These are phyloP conservation scores for Astropecten irregularis DNA, from an alignment of 53 echinoderm and acorn worm genomes.

Conservation along the genomic window DNA sequence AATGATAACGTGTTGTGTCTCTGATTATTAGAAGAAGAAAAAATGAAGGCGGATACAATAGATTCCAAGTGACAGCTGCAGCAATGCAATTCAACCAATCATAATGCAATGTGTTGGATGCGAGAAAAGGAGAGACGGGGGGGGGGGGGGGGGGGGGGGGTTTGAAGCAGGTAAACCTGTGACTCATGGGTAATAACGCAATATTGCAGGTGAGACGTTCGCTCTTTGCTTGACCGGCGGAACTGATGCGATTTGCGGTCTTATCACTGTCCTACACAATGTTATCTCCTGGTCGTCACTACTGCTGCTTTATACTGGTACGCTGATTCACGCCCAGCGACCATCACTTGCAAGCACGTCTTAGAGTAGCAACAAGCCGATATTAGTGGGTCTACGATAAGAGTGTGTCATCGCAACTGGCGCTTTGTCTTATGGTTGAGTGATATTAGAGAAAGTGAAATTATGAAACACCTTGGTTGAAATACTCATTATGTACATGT, in stretches of 20 bases:
- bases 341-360: neutral
- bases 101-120: neutral
- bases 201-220: slow-evolving; percentile 30
- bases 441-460: neutral
- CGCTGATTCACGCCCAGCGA: neutral
- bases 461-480: no score
- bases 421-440: slow-evolving; percentile 25
- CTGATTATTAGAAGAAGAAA: no score
- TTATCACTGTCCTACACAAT: slow-evolving; percentile 27
- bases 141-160: no score
- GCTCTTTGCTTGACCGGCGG: slow-evolving; percentile 1
- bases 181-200: slow-evolving; percentile 34
- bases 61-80: no score
- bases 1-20: neutral
- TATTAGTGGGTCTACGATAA: neutral
- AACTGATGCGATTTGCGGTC: slow-evolving; percentile 50
- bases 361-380: neutral
- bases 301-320: neutral
- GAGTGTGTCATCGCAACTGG: slow-evolving; percentile 29
- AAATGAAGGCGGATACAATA: no score
- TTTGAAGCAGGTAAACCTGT: neutral
- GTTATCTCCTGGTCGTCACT: slow-evolving; percentile 7
- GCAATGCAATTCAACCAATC: neutral
- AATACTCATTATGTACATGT: no score
- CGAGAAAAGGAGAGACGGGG: neutral